A percentile compares a stretch with the other conserved stretches of the same genome.
These are phyloP conservation scores for Trachymyrmex septentrionalis DNA, from an alignment of 1,140 invertebrate species.

Conservation along the genomic window DNA sequence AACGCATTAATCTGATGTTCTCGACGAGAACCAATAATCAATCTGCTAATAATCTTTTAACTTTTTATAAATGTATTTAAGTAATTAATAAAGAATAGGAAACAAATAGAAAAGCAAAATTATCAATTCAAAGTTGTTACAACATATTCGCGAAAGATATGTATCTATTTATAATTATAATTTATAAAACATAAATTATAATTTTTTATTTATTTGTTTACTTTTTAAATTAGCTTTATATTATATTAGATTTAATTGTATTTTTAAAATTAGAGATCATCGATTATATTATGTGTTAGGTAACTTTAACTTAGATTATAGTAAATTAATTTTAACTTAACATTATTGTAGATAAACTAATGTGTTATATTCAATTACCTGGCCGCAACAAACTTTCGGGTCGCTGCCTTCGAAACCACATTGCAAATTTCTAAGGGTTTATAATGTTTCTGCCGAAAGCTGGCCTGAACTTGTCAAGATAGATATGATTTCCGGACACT, in stretches of 20 bases:
- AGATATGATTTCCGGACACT: slow-evolving; percentile 75
- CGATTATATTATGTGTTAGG: background rate
- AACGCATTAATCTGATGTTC: background rate
- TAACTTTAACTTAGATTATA: background rate
- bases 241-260: background rate
- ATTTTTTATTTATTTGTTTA: background rate
- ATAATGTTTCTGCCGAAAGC: slow-evolving; percentile 72
- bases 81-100: background rate
- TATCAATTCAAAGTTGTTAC: background rate
- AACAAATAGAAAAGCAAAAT: background rate
- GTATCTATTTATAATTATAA: background rate
- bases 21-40: background rate
- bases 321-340: background rate
- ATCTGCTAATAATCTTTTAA: background rate
- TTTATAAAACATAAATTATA: background rate
- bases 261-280: background rate
- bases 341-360: background rate
- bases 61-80: background rate
- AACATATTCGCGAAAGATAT: background rate
- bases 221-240: background rate
- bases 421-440: slow-evolving; percentile 82
- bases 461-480: slow-evolving; percentile 83
- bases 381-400: slow-evolving; percentile 87
- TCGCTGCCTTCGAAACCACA: slow-evolving; percentile 87
- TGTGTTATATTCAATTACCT: slow-evolving; percentile 56